Conservation (phyloP, 2,797 vertebrate species). For the Esox masquinongy region DNA sequence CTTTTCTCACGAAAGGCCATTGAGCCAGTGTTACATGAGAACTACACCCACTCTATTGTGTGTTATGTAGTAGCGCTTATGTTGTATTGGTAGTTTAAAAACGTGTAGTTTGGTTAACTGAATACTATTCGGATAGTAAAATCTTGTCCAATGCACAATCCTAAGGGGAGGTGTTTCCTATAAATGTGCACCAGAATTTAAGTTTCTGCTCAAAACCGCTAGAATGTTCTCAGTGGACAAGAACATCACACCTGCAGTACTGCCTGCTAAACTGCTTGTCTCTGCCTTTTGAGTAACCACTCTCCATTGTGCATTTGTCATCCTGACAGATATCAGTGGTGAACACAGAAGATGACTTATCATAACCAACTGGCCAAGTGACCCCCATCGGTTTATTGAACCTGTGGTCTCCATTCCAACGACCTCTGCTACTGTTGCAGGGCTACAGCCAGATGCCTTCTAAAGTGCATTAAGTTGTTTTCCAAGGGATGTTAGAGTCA, state of each 20-base stretch:
- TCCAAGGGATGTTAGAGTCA: conserved; percentile 34
- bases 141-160: too few species aligned
- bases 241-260: background rate
- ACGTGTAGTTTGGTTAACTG: too few species aligned
- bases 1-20: too few species aligned
- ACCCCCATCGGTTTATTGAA: conserved; percentile 57
- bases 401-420: conserved; percentile 74
- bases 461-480: conserved; percentile 81
- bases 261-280: background rate
- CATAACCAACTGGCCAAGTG: conserved; percentile 74
- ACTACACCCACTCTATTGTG: too few species aligned
- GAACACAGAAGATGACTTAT: conserved; percentile 96
- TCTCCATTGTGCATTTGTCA: background rate
- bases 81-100: too few species aligned
- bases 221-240: too few species aligned
- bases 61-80: too few species aligned
- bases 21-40: too few species aligned
- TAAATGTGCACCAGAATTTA: too few species aligned
- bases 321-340: conserved; percentile 91
- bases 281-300: background rate
- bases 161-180: too few species aligned
- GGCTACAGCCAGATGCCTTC: conserved; percentile 79
- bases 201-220: too few species aligned
- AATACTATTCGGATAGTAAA: too few species aligned
- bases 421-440: conserved; percentile 67